Conservation (phyloP, 2,888 invertebrate genomes). For the Leptothorax acervorum region DNA sequence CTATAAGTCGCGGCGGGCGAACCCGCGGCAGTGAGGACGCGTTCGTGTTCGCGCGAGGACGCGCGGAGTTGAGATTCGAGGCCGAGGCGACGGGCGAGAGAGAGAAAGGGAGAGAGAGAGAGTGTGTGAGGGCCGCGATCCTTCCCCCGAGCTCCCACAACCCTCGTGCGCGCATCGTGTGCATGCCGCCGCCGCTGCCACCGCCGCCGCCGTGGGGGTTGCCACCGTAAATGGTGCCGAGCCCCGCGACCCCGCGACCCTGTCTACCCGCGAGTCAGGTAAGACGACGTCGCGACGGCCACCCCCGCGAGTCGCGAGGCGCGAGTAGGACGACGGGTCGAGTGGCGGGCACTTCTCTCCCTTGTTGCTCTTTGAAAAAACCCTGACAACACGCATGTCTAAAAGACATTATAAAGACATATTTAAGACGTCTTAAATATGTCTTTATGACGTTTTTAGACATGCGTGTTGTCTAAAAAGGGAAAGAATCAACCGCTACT, state of each 20-base stretch:
- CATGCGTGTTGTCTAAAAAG: background rate
- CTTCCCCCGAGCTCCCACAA: constrained; percentile 31
- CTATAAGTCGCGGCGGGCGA: constrained; percentile 78
- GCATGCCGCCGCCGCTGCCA: constrained; percentile 39
- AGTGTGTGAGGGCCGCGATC: constrained; percentile 52
- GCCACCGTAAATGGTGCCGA: constrained; percentile 67
- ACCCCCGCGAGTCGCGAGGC: background rate
- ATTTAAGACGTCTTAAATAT: no score
- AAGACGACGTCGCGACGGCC: constrained; percentile 55
- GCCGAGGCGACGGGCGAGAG: constrained; percentile 47
- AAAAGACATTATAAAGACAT: no score
- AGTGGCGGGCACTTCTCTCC: background rate
- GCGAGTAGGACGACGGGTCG: background rate
- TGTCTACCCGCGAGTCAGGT: constrained; percentile 73
- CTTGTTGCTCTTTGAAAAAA: background rate
- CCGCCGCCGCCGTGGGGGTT: constrained; percentile 30
- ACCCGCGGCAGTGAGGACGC: constrained; percentile 83
- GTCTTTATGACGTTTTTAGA: no score
- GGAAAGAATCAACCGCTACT: background rate
- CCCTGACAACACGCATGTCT: no score
- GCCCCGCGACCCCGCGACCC: constrained; percentile 59
- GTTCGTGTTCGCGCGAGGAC: constrained; percentile 84
- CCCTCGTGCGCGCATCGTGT: constrained; percentile 35
- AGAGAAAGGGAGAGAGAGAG: background rate
- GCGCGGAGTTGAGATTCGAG: constrained; percentile 62